Conservation (phyloP, 2,888 invertebrate species). For the Rambutsinella grinnellia region DNA sequence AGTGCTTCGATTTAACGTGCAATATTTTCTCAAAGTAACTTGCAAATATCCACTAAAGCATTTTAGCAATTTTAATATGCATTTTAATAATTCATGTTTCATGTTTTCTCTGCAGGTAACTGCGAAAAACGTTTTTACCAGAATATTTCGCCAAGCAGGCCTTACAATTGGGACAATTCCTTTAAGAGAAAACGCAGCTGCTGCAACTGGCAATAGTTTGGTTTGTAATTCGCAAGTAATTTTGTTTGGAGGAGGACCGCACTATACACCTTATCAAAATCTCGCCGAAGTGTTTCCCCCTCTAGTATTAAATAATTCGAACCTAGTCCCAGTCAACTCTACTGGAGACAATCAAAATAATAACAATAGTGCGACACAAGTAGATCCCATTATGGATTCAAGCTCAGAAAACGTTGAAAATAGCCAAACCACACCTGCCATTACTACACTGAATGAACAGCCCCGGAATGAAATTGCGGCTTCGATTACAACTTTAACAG, state of each 20-base stretch:
- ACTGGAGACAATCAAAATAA: no score
- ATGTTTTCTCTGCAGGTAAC: conserved; percentile 1
- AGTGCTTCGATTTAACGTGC: conserved; percentile 35
- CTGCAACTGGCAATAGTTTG: not conserved
- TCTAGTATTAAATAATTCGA: not conserved
- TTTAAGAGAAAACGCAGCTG: not conserved
- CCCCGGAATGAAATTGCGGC: not conserved
- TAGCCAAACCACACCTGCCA: not conserved
- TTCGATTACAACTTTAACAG: conserved; percentile 3
- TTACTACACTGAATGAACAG: conserved; percentile 1
- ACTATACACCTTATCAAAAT: conserved; percentile 25
- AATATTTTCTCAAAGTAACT: conserved; percentile 26
- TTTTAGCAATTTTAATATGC: not conserved
- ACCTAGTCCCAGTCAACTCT: not conserved
- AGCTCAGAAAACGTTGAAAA: no score
- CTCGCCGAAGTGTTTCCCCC: conserved; percentile 18
- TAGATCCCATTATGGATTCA: no score
- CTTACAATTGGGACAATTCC: conserved; percentile 34
- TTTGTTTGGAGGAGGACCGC: conserved; percentile 2
- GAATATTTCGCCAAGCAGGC: conserved; percentile 20
- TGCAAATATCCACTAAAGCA: no score
- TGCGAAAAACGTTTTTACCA: conserved; percentile 25
- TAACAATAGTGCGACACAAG: no score
- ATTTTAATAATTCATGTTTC: no score
- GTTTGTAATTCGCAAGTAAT: not conserved